Conservation (phyloP, 2,797 vertebrate genomes). For the Sebastes minor region DNA sequence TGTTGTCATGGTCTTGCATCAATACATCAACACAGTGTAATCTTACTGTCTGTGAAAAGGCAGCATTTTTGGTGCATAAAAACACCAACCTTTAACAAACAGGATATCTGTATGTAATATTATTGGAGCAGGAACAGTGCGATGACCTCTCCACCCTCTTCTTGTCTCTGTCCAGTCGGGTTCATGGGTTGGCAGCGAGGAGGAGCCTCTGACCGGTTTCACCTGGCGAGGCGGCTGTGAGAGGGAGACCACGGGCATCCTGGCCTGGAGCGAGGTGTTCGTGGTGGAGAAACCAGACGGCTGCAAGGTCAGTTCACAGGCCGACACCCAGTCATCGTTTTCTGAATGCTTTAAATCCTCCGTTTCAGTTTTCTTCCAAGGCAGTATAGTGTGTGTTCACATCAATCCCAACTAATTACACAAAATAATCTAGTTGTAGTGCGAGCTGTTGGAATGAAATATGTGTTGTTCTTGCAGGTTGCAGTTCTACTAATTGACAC, state of each 20-base stretch:
- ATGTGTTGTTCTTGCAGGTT: slow-evolving; percentile 77
- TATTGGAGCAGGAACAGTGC: neutral
- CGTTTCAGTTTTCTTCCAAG: neutral
- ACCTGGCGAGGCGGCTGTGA: slow-evolving; percentile 95
- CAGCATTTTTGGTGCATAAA: neutral
- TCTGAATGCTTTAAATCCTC: neutral
- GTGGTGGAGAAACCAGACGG: slow-evolving; percentile 91
- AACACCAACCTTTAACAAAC: neutral
- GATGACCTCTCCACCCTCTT: accelerated
- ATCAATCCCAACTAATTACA: neutral
- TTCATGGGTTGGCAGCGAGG: slow-evolving; percentile 88
- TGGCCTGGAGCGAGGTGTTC: slow-evolving; percentile 95
- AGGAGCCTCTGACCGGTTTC: slow-evolving; percentile 92
- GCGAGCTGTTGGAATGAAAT: neutral
- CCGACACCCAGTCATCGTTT: neutral
- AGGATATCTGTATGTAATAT: neutral
- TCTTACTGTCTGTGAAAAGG: neutral
- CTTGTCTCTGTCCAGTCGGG: slow-evolving; percentile 47
- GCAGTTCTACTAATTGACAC: slow-evolving; percentile 95
- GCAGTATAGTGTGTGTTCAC: neutral
- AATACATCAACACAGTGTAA: neutral
- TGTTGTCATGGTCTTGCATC: neutral
- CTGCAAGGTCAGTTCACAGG: slow-evolving; percentile 83
- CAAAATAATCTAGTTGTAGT: accelerated
- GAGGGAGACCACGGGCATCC: slow-evolving; percentile 94